Percentiles rank a stretch among this genome's conserved stretches.
Conservation (phyloP, 2,797 vertebrate genomes). For the Tarsius wallacei region DNA sequence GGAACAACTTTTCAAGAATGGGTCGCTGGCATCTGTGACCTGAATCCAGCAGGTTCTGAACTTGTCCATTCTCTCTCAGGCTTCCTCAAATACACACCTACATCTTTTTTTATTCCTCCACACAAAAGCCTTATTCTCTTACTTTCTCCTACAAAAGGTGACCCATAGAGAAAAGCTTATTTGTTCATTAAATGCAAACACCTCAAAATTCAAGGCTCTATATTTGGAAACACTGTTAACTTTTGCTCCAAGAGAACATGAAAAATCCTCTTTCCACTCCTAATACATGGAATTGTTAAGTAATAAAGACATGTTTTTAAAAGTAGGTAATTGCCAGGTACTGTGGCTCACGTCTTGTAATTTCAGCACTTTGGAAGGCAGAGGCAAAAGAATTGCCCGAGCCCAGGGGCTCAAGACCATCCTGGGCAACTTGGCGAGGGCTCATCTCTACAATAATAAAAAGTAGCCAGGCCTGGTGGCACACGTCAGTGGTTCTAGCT, state of each 20-base stretch:
- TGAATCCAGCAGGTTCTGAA: slow-evolving; percentile 7
- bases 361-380: no score
- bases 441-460: no score
- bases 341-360: no score
- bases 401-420: no score
- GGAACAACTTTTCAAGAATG: slow-evolving; percentile 47
- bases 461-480: no score
- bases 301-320: background rate
- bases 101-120: background rate
- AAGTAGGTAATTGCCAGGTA: background rate
- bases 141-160: slow-evolving; percentile 23
- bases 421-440: no score
- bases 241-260: slow-evolving; percentile 21
- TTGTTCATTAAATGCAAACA: slow-evolving; percentile 39
- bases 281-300: slow-evolving; percentile 14
- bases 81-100: background rate
- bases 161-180: slow-evolving; percentile 33
- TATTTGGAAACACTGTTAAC: slow-evolving; percentile 48
- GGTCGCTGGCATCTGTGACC: background rate
- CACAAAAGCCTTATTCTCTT: background rate
- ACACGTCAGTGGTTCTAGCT: no score
- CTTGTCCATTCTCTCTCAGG: background rate
- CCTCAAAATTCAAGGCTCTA: background rate
- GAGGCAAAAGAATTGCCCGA: no score
- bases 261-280: background rate